Evolutionary conservation across 2,888 invertebrate species (phyloP).

Genomic region (Diplolepis rosae): DNA sequence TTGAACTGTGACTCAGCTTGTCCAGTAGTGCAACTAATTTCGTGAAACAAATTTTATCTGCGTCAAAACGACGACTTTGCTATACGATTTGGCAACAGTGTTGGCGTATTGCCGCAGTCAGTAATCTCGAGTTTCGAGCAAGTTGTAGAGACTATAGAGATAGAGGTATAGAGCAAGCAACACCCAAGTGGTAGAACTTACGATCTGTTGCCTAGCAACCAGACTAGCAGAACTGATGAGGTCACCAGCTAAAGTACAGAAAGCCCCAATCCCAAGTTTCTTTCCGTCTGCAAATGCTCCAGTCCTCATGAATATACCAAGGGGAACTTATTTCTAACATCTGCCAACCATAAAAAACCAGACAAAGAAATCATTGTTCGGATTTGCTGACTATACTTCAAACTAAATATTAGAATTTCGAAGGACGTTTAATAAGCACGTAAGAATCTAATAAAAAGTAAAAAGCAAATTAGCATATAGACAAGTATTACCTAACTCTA

Average conservation of each 20-base stretch:
- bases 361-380: neutral
- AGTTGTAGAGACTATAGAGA: conserved; percentile 18
- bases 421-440: neutral
- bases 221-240: conserved; percentile 8
- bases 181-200: conserved; percentile 18
- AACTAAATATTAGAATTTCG: neutral
- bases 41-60: neutral
- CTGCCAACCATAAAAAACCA: neutral
- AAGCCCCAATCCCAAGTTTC: conserved; percentile 18
- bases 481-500: neutral
- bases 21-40: neutral
- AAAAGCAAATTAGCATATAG: neutral
- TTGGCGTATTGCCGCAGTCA: conserved; percentile 4
- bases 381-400: neutral
- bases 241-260: conserved; percentile 13
- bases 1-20: neutral
- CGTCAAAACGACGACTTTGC: neutral
- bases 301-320: neutral
- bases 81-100: conserved; percentile 27
- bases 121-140: conserved; percentile 1
- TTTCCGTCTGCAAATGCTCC: conserved; percentile 9
- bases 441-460: neutral
- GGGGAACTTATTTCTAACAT: neutral
- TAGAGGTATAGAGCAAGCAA: conserved; percentile 27
- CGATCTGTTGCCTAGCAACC: conserved; percentile 23